Conservation (phyloP, 1,140 invertebrate species). For the Lordiphosa stackelbergi region DNA sequence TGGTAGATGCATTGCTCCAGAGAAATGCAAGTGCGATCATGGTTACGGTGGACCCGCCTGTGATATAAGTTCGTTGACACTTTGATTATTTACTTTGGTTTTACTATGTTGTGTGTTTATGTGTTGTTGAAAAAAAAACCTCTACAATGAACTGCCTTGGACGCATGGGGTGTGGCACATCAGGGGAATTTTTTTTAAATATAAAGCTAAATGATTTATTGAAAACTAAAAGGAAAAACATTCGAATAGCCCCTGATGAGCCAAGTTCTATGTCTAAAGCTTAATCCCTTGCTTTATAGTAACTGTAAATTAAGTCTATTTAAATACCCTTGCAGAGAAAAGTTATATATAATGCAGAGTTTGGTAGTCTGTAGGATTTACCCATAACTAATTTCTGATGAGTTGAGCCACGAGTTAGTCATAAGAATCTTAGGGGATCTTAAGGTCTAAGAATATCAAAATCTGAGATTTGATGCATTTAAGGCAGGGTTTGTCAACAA, state of each 20-base stretch:
- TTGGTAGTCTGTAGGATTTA: neutral
- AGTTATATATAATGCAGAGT: too few species aligned
- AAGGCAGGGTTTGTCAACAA: too few species aligned
- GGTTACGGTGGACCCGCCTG: slow-evolving; percentile 93
- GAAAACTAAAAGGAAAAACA: neutral
- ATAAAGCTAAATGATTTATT: neutral
- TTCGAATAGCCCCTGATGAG: neutral
- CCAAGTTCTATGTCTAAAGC: neutral
- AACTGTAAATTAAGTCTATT: too few species aligned
- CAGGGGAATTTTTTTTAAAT: neutral
- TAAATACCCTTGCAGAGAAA: slow-evolving; percentile 21
- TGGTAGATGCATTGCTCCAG: slow-evolving; percentile 90
- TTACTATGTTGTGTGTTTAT: slow-evolving; percentile 13
- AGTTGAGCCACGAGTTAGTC: too few species aligned
- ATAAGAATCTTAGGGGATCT: too few species aligned
- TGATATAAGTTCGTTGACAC: slow-evolving; percentile 87
- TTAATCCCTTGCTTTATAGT: neutral
- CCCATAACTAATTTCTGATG: too few species aligned
- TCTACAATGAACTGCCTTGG: slow-evolving; percentile 53
- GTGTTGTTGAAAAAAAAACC: slow-evolving; percentile 12
- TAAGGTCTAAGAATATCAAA: too few species aligned
- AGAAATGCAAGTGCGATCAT: slow-evolving; percentile 90
- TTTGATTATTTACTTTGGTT: slow-evolving; percentile 12
- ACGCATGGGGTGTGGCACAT: slow-evolving; percentile 11
- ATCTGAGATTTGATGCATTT: too few species aligned